phyloP scores from a whole-genome alignment of 2,888 invertebrate genomes.

The Lepidocyrtinus sp. region DNA sequence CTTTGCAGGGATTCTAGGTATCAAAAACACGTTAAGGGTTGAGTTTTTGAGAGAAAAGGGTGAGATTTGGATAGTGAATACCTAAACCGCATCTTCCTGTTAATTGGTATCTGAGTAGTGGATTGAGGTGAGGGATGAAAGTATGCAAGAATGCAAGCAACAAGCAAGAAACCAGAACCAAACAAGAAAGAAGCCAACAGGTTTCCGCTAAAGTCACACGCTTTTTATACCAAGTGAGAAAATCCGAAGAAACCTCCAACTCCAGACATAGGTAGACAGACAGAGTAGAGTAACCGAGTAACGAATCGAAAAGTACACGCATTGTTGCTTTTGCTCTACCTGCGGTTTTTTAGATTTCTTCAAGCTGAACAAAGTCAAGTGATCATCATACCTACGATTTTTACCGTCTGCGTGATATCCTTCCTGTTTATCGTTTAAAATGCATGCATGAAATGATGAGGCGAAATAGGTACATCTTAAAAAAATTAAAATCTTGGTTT shows the following conservation, averaged over 20 bases:
- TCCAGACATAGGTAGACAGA: not conserved
- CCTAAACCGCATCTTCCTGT: too few species aligned
- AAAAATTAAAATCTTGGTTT: not conserved
- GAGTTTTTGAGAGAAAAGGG: too few species aligned
- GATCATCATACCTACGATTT: not conserved
- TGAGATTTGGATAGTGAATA: too few species aligned
- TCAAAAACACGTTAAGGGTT: not conserved
- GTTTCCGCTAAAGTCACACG: not conserved
- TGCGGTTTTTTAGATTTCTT: too few species aligned
- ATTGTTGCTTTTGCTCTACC: too few species aligned
- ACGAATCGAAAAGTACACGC: not conserved
- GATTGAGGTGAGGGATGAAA: not conserved
- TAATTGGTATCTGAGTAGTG: not conserved
- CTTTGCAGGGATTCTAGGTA: not conserved
- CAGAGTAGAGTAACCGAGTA: not conserved
- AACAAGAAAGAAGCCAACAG: not conserved
- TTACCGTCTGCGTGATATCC: not conserved
- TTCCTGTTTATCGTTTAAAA: constrained; percentile 9
- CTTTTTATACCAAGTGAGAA: not conserved
- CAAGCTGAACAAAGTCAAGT: not conserved
- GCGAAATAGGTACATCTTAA: not conserved
- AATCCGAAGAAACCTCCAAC: not conserved
- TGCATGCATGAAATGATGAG: not conserved
- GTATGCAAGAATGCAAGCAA: not conserved
- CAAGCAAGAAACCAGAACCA: not conserved